Conservation (phyloP, 2,113 vertebrate species). For the Pogona vitticeps region DNA sequence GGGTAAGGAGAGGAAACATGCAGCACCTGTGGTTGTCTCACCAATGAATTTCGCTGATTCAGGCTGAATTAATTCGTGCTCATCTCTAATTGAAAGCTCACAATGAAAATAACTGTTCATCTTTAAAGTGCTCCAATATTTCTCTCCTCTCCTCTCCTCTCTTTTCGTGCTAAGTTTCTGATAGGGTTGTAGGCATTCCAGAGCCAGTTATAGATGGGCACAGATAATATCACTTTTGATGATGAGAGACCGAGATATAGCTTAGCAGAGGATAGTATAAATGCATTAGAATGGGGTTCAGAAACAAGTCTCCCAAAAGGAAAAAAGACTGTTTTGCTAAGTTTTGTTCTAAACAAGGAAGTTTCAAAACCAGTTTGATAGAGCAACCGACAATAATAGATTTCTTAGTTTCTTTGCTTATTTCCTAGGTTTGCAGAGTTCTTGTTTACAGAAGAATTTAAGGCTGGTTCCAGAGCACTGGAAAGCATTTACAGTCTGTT, state of each 20-base stretch:
- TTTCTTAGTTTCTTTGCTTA: conserved; percentile 12
- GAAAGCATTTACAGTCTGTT: conserved; percentile 87
- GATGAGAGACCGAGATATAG: background rate
- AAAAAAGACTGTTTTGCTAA: background rate
- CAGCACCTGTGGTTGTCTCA: too few species aligned
- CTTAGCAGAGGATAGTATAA: background rate
- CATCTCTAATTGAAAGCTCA: too few species aligned
- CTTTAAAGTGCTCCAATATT: too few species aligned
- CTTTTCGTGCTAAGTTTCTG: background rate
- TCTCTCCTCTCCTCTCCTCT: too few species aligned
- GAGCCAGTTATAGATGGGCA: background rate
- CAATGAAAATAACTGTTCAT: background rate
- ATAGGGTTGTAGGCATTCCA: too few species aligned
- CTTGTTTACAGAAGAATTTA: conserved; percentile 90
- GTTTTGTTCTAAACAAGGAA: background rate
- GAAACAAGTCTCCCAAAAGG: background rate
- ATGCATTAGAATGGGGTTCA: background rate
- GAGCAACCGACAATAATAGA: conserved; percentile 5
- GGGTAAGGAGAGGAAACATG: too few species aligned
- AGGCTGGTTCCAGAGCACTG: conserved; percentile 80
- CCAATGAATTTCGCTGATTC: too few species aligned
- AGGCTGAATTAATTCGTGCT: too few species aligned
- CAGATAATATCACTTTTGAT: background rate
- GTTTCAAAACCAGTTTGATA: background rate
- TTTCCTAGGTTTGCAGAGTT: conserved; percentile 89